A percentile compares a stretch with the other conserved stretches of the same genome.
Conservation (phyloP, 2,113 vertebrate species). For the Pterophyllum scalare region DNA sequence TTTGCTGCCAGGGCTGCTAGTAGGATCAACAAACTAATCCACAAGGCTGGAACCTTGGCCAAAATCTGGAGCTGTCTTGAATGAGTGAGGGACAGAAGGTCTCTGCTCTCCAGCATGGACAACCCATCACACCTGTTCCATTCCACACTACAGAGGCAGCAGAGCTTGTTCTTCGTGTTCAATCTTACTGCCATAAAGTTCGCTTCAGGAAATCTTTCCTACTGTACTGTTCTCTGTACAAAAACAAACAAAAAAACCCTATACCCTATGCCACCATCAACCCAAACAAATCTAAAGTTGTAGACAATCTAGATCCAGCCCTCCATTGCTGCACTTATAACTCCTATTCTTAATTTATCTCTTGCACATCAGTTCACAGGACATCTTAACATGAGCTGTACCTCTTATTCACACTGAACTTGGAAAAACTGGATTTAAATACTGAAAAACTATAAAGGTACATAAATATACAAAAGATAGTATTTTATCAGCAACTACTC, state of each 20-base stretch:
- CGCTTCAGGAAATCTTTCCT: not conserved
- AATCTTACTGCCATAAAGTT: not conserved
- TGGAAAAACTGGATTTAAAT: not conserved
- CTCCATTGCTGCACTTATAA: not conserved
- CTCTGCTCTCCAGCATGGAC: not conserved
- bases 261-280: not conserved
- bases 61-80: not conserved
- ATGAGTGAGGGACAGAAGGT: not conserved
- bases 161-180: not conserved
- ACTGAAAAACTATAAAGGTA: not conserved
- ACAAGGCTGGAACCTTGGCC: not conserved
- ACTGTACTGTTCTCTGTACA: not conserved
- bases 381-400: not conserved
- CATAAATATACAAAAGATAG: not conserved
- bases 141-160: not conserved
- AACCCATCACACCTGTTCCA: not conserved
- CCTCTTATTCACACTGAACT: not conserved
- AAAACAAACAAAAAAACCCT: not conserved
- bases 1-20: not conserved
- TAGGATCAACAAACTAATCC: not conserved
- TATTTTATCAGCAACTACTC: not conserved
- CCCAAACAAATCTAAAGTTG: not conserved
- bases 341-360: not conserved
- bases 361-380: not conserved
- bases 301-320: not conserved